Percentiles rank a stretch among this genome's conserved stretches.
Evolutionary conservation across 2,113 vertebrate species (phyloP).

Genomic region (Bos javanicus): DNA sequence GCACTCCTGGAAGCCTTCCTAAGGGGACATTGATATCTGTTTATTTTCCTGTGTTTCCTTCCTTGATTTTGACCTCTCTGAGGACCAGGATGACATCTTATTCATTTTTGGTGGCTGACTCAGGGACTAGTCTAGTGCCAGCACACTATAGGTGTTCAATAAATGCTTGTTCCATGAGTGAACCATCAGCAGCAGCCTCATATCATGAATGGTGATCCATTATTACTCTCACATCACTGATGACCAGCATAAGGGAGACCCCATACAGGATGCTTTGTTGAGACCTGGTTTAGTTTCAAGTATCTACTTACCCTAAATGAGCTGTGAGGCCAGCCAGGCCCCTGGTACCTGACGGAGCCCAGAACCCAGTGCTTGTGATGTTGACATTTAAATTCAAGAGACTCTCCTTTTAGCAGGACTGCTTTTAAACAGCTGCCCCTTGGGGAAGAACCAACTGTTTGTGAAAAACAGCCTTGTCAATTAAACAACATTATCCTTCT

Average conservation of each 20-base stretch:
- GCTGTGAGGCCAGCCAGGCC: slow-evolving; percentile 1
- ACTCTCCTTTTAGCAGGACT: slow-evolving; percentile 67
- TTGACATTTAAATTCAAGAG: slow-evolving; percentile 70
- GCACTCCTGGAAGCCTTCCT: neutral
- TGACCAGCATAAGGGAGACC: neutral
- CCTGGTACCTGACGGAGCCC: slow-evolving; percentile 52
- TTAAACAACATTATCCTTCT: slow-evolving; percentile 74
- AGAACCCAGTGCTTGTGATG: slow-evolving; percentile 52
- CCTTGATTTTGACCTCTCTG: neutral
- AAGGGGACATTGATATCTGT: neutral
- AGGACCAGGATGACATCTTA: neutral
- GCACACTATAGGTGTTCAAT: neutral
- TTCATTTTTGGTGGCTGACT: neutral
- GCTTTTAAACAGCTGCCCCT: slow-evolving; percentile 67
- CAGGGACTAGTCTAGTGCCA: neutral
- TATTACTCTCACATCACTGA: neutral
- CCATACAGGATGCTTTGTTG: neutral
- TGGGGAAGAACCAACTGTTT: slow-evolving; percentile 68
- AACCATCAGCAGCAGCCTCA: neutral
- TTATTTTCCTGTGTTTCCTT: neutral
- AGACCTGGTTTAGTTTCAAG: neutral
- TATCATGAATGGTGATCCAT: neutral
- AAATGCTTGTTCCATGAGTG: neutral
- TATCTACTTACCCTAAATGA: neutral
- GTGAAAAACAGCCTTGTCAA: slow-evolving; percentile 76